These are phyloP conservation scores for Lamellibrachia satsuma DNA, from an alignment of 2,888 invertebrate species.

Conservation along the genomic window DNA sequence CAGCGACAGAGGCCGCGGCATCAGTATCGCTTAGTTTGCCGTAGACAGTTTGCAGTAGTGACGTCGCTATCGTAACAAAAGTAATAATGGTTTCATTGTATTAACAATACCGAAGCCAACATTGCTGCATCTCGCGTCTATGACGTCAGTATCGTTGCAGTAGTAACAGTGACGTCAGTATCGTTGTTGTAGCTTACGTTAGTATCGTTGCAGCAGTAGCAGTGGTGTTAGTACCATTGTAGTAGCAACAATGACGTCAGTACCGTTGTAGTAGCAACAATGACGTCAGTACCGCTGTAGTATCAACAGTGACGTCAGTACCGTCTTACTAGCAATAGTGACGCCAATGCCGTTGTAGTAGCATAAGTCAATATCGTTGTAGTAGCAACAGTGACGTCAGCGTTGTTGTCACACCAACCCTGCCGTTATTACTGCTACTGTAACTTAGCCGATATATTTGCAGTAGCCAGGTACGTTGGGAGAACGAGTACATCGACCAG, in stretches of 20 bases:
- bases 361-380: background rate
- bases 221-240: too few relatives aligned
- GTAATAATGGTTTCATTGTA: background rate
- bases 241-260: background rate
- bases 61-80: background rate
- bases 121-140: background rate
- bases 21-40: constrained; percentile 4
- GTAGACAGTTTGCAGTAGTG: background rate
- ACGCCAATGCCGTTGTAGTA: background rate
- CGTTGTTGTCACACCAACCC: background rate
- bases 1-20: background rate
- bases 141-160: background rate
- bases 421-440: background rate
- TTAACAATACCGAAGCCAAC: background rate
- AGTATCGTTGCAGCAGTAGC: too few relatives aligned
- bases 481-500: background rate
- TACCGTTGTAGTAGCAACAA: background rate
- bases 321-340: background rate
- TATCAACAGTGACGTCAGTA: background rate
- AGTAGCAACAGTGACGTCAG: background rate
- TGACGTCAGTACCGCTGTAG: too few relatives aligned
- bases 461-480: background rate
- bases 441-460: background rate
- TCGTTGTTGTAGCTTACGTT: too few relatives aligned
- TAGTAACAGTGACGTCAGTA: too few relatives aligned